A percentile compares a stretch with the other conserved stretches of the same genome.
Conservation (phyloP, 2,888 invertebrate species). For the Seladonia tumulorum region DNA sequence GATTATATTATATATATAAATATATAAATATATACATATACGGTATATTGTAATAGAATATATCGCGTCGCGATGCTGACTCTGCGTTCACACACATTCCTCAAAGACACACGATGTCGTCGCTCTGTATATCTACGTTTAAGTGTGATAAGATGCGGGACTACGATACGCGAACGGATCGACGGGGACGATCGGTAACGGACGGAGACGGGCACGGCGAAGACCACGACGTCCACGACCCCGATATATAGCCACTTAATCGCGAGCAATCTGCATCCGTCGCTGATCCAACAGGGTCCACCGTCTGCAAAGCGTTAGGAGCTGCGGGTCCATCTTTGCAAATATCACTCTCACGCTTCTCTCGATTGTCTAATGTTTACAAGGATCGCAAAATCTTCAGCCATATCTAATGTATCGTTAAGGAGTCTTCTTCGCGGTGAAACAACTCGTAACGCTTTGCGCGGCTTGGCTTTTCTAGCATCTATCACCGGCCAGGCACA, state of each 20-base stretch:
- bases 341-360: background rate
- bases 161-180: constrained; percentile 43
- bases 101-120: constrained; percentile 74
- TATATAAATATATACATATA: constrained; percentile 37
- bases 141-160: constrained; percentile 72
- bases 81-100: constrained; percentile 76
- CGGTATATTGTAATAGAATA: constrained; percentile 51
- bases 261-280: constrained; percentile 3
- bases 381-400: background rate
- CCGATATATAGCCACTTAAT: constrained; percentile 46
- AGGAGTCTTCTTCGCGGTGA: background rate
- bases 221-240: constrained; percentile 56
- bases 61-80: constrained; percentile 56
- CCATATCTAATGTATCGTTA: background rate
- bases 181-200: constrained; percentile 51
- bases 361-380: background rate
- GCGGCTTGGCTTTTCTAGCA: constrained; percentile 5
- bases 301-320: background rate
- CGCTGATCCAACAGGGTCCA: background rate
- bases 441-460: constrained; percentile 10
- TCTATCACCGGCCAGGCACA: constrained; percentile 18
- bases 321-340: background rate
- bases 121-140: constrained; percentile 65
- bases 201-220: constrained; percentile 52
- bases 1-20: constrained; percentile 51